Evolutionary conservation across 1,140 invertebrate species (phyloP), one percentile per base, ranked within the genome.

Genomic region (Dendroctonus valens): DNA sequence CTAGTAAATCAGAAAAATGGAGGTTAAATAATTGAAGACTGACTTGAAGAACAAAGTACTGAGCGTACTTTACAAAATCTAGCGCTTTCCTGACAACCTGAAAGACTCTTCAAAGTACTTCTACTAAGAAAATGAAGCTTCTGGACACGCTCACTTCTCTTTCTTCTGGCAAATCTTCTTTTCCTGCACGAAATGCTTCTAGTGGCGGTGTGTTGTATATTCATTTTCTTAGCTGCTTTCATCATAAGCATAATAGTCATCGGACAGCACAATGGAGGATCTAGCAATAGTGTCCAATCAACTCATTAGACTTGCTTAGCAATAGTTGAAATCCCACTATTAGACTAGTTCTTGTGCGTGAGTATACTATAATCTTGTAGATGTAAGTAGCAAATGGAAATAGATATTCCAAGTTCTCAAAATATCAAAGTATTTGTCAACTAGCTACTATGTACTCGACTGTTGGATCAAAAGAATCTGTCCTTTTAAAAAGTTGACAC

Each of bases 231-330:
- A 54, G 65, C 57, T 7, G 65, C 65, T 59, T 67, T 67, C 42
- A 67, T 67, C 12, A 60, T 67, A 52, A 67, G 65, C 50, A 67
- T 67, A 37, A 67, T 67, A 38, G 65, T 67, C 8, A 67, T 67
- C 26, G 65, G 65, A 60, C 65, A 66, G 49, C 55, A 67, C 49
- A 52, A 67, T 46, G 57, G 58, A 53, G 58, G 55, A 44, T 58
- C 55, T 58, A 58, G 55, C 44, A 38, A 8, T 58, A 58, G 55
- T 42, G 55, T 14, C 9, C 55, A 58, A 15, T 9, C 55, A 14
- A 6, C n/a, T 5, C 41, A 42, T 12, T 42, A 58, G 55, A 7
- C 55, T 39, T 44, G 14, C 52, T 54, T 42, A 50, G 48, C 8
- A 41, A 39, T 37, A 11, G 53, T 55, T 11, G 39, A n/a, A 55